phyloP scores from a whole-genome alignment of 2,113 vertebrate genomes.

The Brevimyrus niger region DNA sequence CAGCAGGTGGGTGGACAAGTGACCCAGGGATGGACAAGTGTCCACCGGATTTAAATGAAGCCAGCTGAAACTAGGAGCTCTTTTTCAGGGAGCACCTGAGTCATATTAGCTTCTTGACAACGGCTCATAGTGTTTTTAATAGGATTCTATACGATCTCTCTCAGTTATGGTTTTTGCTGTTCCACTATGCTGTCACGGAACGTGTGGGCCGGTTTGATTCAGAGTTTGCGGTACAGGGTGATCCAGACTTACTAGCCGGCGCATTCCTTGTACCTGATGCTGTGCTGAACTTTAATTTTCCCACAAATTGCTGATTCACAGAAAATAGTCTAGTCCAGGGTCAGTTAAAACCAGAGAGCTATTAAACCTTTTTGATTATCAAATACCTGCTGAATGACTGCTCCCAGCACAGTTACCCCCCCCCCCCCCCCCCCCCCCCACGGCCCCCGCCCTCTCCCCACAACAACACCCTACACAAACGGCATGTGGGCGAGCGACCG shows the following conservation, averaged over 20 bases:
- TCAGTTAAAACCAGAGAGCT: neutral
- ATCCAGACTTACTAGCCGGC: neutral
- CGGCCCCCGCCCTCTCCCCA: too few species aligned
- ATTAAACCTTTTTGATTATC: neutral
- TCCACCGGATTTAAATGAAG: neutral
- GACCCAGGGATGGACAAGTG: neutral
- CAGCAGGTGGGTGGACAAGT: neutral
- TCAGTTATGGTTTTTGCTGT: neutral
- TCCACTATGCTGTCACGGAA: neutral
- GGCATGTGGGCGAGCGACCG: too few species aligned
- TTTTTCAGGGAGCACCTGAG: neutral
- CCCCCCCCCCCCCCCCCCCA: too few species aligned
- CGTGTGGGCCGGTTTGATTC: neutral
- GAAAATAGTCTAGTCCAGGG: neutral
- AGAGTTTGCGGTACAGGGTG: neutral
- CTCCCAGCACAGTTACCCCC: neutral
- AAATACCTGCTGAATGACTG: neutral
- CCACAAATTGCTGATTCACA: neutral
- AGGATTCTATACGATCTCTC: neutral
- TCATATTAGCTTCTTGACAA: neutral
- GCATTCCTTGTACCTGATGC: neutral
- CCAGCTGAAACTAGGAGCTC: neutral
- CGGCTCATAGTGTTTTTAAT: neutral
- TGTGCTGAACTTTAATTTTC: neutral
- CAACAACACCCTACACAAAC: too few species aligned